Conservation (phyloP, 2,113 vertebrate species). For the Gorsachius goisagi region DNA sequence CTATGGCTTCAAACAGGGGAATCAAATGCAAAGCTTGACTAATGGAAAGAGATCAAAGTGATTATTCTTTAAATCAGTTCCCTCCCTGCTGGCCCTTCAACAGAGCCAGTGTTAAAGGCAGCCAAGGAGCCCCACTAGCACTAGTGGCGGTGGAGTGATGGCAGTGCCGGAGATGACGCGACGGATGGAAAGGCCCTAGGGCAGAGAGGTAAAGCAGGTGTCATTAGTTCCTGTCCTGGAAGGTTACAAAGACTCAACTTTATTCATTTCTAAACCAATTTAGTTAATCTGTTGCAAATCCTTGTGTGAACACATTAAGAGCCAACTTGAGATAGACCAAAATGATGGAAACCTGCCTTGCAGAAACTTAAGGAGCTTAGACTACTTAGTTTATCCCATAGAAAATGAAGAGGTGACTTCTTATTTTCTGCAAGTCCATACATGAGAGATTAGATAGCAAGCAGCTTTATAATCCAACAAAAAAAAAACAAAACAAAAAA, state of each 20-base stretch:
- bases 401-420: slow-evolving; percentile 36
- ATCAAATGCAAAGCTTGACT: slow-evolving; percentile 44
- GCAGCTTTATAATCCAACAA: slow-evolving; percentile 23
- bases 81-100: neutral
- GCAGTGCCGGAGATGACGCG: neutral
- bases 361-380: slow-evolving; percentile 40
- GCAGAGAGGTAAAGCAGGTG: slow-evolving; percentile 9
- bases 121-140: neutral
- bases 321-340: slow-evolving; percentile 24
- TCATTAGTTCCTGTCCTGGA: slow-evolving; percentile 15
- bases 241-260: slow-evolving; percentile 4
- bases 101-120: neutral
- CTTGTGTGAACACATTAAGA: slow-evolving; percentile 34
- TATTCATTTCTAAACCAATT: slow-evolving; percentile 48
- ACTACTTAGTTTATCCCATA: neutral
- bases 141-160: neutral
- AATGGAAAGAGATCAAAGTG: slow-evolving; percentile 50
- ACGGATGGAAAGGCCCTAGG: neutral
- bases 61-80: slow-evolving; percentile 34
- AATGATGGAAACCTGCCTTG: slow-evolving; percentile 50
- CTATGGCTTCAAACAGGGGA: neutral
- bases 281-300: slow-evolving; percentile 52
- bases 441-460: slow-evolving; percentile 9
- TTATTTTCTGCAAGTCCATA: slow-evolving; percentile 9
- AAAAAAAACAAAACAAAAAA: neutral